Evolutionary conservation across 2,113 vertebrate species (phyloP).

Genomic region (Pseudolaguvia tuberculata): DNA sequence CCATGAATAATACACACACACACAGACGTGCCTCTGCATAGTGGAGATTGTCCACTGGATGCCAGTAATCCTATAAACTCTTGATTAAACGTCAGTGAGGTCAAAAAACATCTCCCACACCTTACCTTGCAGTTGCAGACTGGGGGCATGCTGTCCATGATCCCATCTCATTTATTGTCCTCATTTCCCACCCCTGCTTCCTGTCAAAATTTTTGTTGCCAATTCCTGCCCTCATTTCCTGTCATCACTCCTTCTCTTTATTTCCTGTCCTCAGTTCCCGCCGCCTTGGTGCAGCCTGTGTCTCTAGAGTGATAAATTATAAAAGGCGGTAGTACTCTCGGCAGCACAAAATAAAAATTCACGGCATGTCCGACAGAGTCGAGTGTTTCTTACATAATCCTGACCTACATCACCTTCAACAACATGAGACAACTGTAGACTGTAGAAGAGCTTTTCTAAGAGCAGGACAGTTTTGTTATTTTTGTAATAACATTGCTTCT

Average conservation of each 20-base stretch:
- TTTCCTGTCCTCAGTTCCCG: no score
- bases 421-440: slow-evolving; percentile 28
- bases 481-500: no score
- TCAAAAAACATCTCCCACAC: background rate
- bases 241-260: no score
- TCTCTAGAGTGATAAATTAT: slow-evolving; percentile 8
- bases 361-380: background rate
- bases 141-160: no score
- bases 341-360: background rate
- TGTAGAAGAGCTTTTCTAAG: no score
- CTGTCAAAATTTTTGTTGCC: no score
- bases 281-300: background rate
- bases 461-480: no score
- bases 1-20: background rate
- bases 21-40: background rate
- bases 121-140: no score
- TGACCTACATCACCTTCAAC: slow-evolving; percentile 42
- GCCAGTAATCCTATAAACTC: background rate
- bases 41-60: no score
- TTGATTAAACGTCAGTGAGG: background rate
- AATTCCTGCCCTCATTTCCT: no score
- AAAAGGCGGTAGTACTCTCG: background rate
- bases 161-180: no score
- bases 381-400: slow-evolving; percentile 32
- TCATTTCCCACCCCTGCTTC: no score